A percentile compares a stretch with the other conserved stretches of the same genome.
Evolutionary conservation across 2,113 vertebrate genomes (phyloP).

Genomic region (Zosterops pallidus): DNA sequence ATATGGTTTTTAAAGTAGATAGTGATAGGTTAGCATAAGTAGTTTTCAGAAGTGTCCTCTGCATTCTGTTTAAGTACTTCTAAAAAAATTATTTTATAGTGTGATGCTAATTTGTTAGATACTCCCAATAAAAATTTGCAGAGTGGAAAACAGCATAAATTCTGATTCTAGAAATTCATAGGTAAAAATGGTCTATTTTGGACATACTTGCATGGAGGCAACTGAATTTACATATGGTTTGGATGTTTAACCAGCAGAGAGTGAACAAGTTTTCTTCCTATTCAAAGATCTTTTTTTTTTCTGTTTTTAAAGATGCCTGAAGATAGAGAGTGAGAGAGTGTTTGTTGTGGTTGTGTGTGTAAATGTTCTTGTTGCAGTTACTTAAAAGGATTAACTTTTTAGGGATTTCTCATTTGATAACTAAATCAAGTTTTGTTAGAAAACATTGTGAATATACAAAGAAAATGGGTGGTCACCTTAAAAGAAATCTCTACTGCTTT

Average conservation of each 20-base stretch:
- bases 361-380: not conserved
- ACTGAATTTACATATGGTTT: not conserved
- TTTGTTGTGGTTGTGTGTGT: not conserved
- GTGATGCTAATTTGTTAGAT: not conserved
- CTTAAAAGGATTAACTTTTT: not conserved
- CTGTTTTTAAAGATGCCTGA: not conserved
- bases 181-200: not conserved
- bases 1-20: not conserved
- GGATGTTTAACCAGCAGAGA: not conserved
- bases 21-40: not conserved
- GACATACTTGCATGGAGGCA: not conserved
- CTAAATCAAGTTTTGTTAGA: not conserved
- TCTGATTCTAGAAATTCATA: not conserved
- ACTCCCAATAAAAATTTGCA: not conserved
- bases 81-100: not conserved
- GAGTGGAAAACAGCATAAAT: not conserved
- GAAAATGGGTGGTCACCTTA: not conserved
- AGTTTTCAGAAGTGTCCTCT: not conserved
- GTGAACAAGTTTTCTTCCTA: not conserved
- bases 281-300: not conserved
- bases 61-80: not conserved
- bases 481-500: not conserved
- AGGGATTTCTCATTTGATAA: not conserved
- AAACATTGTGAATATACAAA: not conserved
- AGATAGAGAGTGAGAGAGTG: not conserved